These are phyloP conservation scores for Brevipalpus yothersi DNA, from an alignment of 1,140 invertebrate genomes.

Conservation along the genomic window DNA sequence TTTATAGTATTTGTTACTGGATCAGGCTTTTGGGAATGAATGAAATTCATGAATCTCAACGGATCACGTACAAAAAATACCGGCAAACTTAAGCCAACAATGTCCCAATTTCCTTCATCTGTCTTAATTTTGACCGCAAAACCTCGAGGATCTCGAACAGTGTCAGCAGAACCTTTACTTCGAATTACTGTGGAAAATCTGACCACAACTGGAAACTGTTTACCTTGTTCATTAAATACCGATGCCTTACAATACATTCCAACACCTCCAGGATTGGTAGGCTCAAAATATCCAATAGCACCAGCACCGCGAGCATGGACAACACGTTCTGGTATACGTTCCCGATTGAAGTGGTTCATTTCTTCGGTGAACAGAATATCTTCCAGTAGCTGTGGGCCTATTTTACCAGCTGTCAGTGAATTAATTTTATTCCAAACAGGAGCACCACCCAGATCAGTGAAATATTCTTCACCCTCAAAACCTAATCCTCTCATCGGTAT, in stretches of 20 bases:
- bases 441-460: slow-evolving; percentile 26
- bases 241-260: slow-evolving; percentile 55
- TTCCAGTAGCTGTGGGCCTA: slow-evolving; percentile 63
- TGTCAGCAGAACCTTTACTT: slow-evolving; percentile 70
- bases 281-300: slow-evolving; percentile 89
- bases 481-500: no score
- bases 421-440: slow-evolving; percentile 53
- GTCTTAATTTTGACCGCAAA: slow-evolving; percentile 91
- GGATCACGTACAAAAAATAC: slow-evolving; percentile 89
- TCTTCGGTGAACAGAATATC: slow-evolving; percentile 68
- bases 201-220: slow-evolving; percentile 50
- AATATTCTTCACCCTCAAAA: background rate
- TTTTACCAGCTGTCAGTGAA: slow-evolving; percentile 53
- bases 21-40: slow-evolving; percentile 82
- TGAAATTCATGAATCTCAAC: slow-evolving; percentile 66
- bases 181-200: slow-evolving; percentile 67
- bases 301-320: slow-evolving; percentile 92
- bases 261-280: slow-evolving; percentile 53
- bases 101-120: slow-evolving; percentile 84
- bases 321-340: slow-evolving; percentile 87
- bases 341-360: slow-evolving; percentile 60
- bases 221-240: slow-evolving; percentile 53
- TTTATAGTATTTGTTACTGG: slow-evolving; percentile 76
- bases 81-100: slow-evolving; percentile 90
- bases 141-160: slow-evolving; percentile 66